phyloP scores from a whole-genome alignment of 2,797 vertebrate genomes.

The Urosaurus nigricauda region DNA sequence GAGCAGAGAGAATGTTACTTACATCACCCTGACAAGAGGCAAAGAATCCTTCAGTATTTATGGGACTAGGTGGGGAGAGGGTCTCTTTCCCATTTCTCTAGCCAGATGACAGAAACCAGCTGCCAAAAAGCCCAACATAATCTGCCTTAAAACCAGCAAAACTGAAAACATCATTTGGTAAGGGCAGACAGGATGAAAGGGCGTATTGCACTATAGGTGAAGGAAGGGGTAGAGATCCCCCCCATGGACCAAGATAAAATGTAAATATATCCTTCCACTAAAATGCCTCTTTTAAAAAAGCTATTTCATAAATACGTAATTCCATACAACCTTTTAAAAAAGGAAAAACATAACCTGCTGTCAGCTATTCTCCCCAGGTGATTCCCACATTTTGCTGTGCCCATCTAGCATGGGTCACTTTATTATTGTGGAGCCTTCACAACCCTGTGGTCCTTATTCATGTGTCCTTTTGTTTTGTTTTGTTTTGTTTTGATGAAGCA shows the following conservation, averaged over 20 bases:
- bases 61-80: constrained; percentile 11
- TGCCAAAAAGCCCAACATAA: constrained; percentile 64
- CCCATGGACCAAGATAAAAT: constrained; percentile 70
- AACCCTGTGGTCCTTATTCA: constrained; percentile 52
- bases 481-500: constrained; percentile 43
- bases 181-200: constrained; percentile 49
- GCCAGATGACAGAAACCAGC: constrained; percentile 67
- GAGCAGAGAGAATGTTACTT: constrained; percentile 51
- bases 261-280: constrained; percentile 70
- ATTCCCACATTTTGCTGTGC: constrained; percentile 46
- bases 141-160: constrained; percentile 64
- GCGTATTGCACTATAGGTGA: constrained; percentile 70
- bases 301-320: constrained; percentile 71
- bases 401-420: constrained; percentile 49
- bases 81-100: constrained; percentile 61
- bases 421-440: constrained; percentile 42
- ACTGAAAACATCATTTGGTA: constrained; percentile 66
- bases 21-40: constrained; percentile 49
- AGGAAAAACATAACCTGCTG: constrained; percentile 55
- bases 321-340: constrained; percentile 62
- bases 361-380: constrained; percentile 53
- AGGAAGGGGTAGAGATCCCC: constrained; percentile 33
- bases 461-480: constrained; percentile 38
- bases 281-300: constrained; percentile 72
- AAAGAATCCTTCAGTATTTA: constrained; percentile 66